A percentile compares a stretch with the other conserved stretches of the same genome.
Evolutionary conservation across 2,113 vertebrate species (phyloP).

Genomic region (Oreochromis tanganicae): DNA sequence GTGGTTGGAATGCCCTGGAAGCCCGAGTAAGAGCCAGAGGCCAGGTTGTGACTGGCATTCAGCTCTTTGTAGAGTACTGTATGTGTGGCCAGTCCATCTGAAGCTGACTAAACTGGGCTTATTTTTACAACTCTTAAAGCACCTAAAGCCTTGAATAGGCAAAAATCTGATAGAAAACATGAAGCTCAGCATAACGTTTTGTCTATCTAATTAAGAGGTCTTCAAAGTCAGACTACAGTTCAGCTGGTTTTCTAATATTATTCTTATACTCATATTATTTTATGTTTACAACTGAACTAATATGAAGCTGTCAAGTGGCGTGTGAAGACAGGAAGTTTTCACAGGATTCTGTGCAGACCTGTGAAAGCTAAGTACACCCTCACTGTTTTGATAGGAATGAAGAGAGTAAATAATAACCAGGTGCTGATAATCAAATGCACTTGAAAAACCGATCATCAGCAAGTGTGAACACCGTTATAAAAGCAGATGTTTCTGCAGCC

Average conservation of each 20-base stretch:
- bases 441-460: not conserved
- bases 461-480: not conserved
- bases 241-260: not conserved
- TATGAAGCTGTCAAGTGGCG: not conserved
- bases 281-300: not conserved
- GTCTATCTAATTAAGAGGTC: not conserved
- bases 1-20: conserved; percentile 51
- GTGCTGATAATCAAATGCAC: not conserved
- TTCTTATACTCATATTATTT: not conserved
- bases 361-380: not conserved
- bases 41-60: conserved; percentile 45
- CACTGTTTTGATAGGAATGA: not conserved
- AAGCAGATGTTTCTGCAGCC: not conserved
- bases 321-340: not conserved
- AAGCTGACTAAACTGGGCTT: conserved; percentile 27
- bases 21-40: conserved; percentile 45
- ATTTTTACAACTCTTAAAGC: conserved; percentile 44
- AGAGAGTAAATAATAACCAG: not conserved
- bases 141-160: not conserved
- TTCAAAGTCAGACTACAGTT: not conserved
- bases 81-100: conserved; percentile 46
- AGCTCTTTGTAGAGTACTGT: conserved; percentile 7
- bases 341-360: not conserved
- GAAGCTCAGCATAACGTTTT: conserved; percentile 30
- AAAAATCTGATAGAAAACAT: not conserved